Evolutionary conservation across 2,113 vertebrate species (phyloP).

Genomic region (Neopipo cinnamomea): DNA sequence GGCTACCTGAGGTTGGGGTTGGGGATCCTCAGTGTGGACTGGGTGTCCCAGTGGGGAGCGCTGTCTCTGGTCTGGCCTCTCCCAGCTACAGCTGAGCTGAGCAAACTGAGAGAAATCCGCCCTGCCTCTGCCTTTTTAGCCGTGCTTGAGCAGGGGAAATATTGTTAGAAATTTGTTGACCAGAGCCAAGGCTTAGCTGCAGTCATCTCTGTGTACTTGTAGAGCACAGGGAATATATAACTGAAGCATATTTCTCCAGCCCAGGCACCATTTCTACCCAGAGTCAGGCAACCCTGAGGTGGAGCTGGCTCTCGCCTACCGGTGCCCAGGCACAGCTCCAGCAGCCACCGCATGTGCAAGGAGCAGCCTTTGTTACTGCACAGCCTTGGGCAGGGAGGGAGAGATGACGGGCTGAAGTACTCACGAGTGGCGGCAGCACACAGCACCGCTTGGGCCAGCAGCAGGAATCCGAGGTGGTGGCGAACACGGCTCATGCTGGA

Average conservation of each 20-base stretch:
- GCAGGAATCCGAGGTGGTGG: conserved; percentile 35
- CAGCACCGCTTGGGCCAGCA: conserved; percentile 45
- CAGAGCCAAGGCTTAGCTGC: not conserved
- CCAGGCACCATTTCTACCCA: not conserved
- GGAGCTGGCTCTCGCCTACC: not conserved
- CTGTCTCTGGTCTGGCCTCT: not conserved
- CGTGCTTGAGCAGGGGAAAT: not conserved
- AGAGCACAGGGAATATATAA: not conserved
- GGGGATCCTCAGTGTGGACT: not conserved
- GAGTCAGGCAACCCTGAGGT: not conserved
- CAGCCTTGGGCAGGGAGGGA: not conserved
- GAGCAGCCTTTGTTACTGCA: not conserved
- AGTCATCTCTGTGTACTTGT: not conserved
- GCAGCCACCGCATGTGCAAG: rapidly evolving
- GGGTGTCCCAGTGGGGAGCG: not conserved
- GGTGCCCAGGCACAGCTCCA: not conserved
- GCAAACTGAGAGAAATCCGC: not conserved
- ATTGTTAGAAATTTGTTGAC: not conserved
- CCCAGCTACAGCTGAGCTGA: not conserved
- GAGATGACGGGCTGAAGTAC: not conserved
- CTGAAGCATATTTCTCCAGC: not conserved
- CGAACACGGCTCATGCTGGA: conserved; percentile 26
- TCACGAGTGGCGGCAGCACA: conserved; percentile 61
- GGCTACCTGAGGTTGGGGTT: not conserved
- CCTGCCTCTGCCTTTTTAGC: not conserved